Evolutionary conservation across 2,888 invertebrate genomes (phyloP), one percentile per base, ranked within the genome.

Genomic region (Torymus auratus): DNA sequence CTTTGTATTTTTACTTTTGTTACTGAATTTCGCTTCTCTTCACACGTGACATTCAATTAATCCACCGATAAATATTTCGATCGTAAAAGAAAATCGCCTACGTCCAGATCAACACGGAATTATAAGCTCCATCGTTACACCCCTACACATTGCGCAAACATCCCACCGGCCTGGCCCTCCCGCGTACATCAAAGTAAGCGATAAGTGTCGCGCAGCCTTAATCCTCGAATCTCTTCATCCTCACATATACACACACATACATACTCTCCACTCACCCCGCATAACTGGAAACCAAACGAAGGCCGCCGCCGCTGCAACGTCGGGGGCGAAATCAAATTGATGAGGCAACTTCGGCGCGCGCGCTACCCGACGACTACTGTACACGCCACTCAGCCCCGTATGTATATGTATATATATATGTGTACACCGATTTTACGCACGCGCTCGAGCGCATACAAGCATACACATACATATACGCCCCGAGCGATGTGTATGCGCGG

Each of bases 301-400:
- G 55, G 55, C 56, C 3, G 17, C 53, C n/a, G 50, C 7, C 60
- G 17, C 11, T 17, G 17, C n/a, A 15, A 11, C 56, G 28, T 77
- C 53, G 55, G 55, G 52, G 64, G 62, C 7, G 28, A 73, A 79
- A 79, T 82, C 79, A 79, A 82, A 82, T 82, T 79, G 76, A 79
- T 73, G 82, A 82, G 76, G 76, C 79, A 76, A 76, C 23, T 79
- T 55, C 55, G 56, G 52, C n/a, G 68, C 20, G 20, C 20, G 20
- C 56, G 52, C 72, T 7, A 3, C 41, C 41, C 28, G 56, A 62
- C 23, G 56, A 74, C 41, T 41, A 41, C 41, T 41, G 41, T 41
- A 41, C 41, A 41, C 41, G 62, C 75, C 41, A 71, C 67, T 65
- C 65, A 17, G 20, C 50, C 13, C 20, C 11, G 1, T 41, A 0